phyloP scores from a whole-genome alignment of 1,140 invertebrate genomes.

The Mizuhopecten yessoensis region DNA sequence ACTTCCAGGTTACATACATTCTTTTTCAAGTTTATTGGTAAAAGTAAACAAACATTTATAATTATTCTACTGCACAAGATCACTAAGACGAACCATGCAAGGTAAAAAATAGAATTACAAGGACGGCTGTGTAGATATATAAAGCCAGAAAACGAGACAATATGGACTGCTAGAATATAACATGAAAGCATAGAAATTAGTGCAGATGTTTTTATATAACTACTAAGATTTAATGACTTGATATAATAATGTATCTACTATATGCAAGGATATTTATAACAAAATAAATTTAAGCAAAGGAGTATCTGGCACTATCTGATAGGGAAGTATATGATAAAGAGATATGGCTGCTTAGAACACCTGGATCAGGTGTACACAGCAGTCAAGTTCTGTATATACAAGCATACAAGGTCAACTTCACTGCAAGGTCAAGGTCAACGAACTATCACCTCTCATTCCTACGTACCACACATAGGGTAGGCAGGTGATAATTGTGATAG shows the following conservation, averaged over 20 bases:
- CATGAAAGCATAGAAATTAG: neutral
- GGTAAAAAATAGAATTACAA: neutral
- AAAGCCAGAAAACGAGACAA: neutral
- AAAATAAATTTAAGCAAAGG: neutral
- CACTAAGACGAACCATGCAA: neutral
- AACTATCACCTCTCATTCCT: neutral
- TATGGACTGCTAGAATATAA: neutral
- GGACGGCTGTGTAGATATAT: neutral
- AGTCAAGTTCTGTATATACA: conserved; percentile 22
- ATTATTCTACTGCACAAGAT: neutral
- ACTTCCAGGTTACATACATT: too few species aligned
- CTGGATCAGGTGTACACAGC: neutral
- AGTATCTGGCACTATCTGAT: neutral
- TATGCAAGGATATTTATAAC: neutral
- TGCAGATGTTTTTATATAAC: neutral
- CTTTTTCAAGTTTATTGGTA: too few species aligned
- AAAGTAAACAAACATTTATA: too few species aligned
- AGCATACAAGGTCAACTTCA: conserved; percentile 22
- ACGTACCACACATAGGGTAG: neutral
- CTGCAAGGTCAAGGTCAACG: neutral
- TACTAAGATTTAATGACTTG: neutral
- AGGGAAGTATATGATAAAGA: neutral
- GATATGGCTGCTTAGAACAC: neutral
- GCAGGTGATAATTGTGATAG: neutral
- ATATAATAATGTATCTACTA: neutral